These are phyloP conservation scores for Ifrita kowaldi DNA, from an alignment of 2,113 vertebrate species.

Conservation along the genomic window DNA sequence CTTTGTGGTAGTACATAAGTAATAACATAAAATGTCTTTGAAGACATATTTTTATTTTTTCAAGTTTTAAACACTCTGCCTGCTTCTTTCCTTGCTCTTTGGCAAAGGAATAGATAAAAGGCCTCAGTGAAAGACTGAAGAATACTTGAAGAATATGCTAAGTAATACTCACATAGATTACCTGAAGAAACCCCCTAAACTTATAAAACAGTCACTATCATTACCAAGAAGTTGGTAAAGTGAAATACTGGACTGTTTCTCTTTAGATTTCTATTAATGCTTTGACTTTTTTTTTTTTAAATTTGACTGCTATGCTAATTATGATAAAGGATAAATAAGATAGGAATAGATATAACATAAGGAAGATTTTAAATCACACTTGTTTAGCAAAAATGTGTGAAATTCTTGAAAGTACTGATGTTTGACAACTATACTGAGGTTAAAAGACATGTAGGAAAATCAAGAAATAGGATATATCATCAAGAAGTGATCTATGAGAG, in stretches of 20 bases:
- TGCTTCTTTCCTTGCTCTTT: neutral
- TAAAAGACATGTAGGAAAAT: neutral
- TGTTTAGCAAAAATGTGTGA: neutral
- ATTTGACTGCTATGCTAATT: neutral
- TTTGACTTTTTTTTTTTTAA: neutral
- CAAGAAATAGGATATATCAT: neutral
- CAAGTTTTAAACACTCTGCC: neutral
- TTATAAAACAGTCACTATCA: neutral
- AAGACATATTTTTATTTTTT: neutral
- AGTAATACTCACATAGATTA: neutral
- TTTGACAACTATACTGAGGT: neutral
- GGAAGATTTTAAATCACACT: neutral
- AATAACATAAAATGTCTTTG: neutral
- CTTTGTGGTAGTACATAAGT: neutral
- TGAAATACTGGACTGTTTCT: neutral
- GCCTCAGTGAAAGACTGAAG: neutral
- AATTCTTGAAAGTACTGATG: neutral
- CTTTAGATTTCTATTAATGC: neutral
- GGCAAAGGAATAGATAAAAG: neutral
- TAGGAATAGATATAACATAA: neutral
- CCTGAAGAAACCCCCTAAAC: fast-evolving
- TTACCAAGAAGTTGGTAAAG: neutral
- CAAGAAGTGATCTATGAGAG: neutral
- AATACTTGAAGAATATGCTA: neutral
- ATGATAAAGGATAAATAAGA: neutral